These are phyloP conservation scores for Podarcis cretensis DNA, from an alignment of 2,113 vertebrate species.

Conservation along the genomic window DNA sequence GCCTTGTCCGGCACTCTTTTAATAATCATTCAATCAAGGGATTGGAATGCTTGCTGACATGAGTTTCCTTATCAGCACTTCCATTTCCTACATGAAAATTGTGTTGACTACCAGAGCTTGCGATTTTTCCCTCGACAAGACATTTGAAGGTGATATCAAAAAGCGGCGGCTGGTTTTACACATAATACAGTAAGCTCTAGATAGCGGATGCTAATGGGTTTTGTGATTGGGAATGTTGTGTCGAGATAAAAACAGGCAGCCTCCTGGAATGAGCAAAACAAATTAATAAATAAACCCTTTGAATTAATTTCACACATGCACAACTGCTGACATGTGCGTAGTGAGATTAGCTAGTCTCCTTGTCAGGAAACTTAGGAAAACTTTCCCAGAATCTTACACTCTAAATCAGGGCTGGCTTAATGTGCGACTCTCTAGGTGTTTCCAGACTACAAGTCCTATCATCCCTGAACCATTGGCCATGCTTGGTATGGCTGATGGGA, in stretches of 20 bases:
- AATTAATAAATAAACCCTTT: conserved; percentile 16
- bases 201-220: conserved; percentile 68
- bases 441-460: too few species aligned
- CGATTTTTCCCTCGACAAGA: conserved; percentile 34
- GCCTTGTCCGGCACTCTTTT: neutral
- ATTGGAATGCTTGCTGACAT: conserved; percentile 50
- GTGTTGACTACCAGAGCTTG: conserved; percentile 54
- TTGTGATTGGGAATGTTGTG: conserved; percentile 59
- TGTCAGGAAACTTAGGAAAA: conserved; percentile 63
- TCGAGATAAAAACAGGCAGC: conserved; percentile 73
- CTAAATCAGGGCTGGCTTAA: conserved; percentile 46
- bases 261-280: conserved; percentile 29
- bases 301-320: conserved; percentile 73
- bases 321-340: conserved; percentile 50
- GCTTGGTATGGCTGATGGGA: too few species aligned
- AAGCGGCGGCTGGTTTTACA: conserved; percentile 58
- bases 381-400: conserved; percentile 64
- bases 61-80: conserved; percentile 60
- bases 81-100: conserved; percentile 59
- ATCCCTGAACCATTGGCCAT: too few species aligned
- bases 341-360: conserved; percentile 62
- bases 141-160: conserved; percentile 68
- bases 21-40: conserved; percentile 5
- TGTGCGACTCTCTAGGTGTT: too few species aligned
- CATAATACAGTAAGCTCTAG: conserved; percentile 64